Base-by-base conservation (phyloP, 2,113 vertebrate species). In the Capra hircus region DNA sequence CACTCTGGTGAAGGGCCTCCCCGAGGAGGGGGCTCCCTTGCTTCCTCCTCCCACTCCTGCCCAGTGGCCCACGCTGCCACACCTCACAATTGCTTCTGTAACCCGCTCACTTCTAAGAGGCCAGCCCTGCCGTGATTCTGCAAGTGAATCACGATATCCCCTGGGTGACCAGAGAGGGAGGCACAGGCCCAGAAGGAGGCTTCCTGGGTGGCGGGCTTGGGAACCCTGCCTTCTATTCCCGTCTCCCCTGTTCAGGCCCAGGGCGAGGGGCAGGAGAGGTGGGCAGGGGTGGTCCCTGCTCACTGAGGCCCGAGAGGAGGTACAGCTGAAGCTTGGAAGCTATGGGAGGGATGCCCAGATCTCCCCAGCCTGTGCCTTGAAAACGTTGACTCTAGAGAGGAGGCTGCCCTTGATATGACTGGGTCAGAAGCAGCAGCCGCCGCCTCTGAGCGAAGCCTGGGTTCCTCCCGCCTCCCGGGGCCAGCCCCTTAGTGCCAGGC, bases 401-500 rank as follows among this genome's bases (percentile, higher is more conserved):
- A 16, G 52, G 40, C 52, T 15, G 45, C 6, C 7, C 25, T 36
- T 13, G 57, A 28, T 43, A 5, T 16, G 15, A 3, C 25, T n/a
- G 59, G 25, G 11, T 36, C 30, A 1, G 33, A 3, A 21, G 57
- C 10, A 64, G 45, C 16, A 64, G 77, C 74, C 0, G 10, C 55
- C 2, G 0, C 43, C 33, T 19, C 64, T 1, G 17, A 45, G 52
- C 4, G 1, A 57, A 14, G 30, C 36, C 50, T 2, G 2, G 50
- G 6, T 1, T 15, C 36, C 64, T 43, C 16, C 67, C 9, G 0
- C 12, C 1, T 0, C 12, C 52, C 0, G 0, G 27, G 13, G 13
- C 12, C 64, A 7, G 19, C 25, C 28, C 9, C 52, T 53, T 11
- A 14, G 4, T 10, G 52, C 36, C 4, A 19, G 25, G 7, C 1